Percentiles rank a stretch among this genome's conserved stretches.
Evolutionary conservation across 2,888 invertebrate genomes (phyloP).

Genomic region (Eucera pruinosa): DNA sequence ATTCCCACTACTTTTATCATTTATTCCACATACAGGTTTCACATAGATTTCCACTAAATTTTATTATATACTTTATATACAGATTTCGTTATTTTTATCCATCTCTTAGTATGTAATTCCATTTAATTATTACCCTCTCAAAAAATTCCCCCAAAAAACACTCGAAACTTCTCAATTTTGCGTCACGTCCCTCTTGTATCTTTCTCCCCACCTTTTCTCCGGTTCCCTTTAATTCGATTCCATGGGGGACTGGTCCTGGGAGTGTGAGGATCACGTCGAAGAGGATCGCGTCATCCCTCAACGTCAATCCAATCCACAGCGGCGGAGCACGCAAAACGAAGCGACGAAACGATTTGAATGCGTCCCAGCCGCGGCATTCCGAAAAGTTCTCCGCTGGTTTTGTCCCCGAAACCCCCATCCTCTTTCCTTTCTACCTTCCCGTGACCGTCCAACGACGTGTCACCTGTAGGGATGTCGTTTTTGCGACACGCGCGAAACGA

Average conservation of each 20-base stretch:
- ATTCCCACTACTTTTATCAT: no score
- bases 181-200: not conserved
- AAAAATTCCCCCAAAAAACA: no score
- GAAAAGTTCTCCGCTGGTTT: constrained; percentile 68
- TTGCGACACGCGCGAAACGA: constrained; percentile 60
- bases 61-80: no score
- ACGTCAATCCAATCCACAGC: constrained; percentile 83
- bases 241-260: constrained; percentile 53
- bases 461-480: constrained; percentile 55
- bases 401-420: constrained; percentile 44
- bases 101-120: no score
- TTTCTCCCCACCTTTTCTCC: not conserved
- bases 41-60: no score
- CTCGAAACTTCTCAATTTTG: not conserved
- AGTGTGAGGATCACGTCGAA: constrained; percentile 45
- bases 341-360: constrained; percentile 82
- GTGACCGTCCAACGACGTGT: constrained; percentile 44
- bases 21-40: no score
- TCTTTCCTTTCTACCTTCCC: not conserved
- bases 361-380: constrained; percentile 74
- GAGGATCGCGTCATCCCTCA: constrained; percentile 82
- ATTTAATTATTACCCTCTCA: no score
- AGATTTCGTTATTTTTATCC: no score
- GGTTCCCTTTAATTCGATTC: constrained; percentile 24
- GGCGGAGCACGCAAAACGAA: constrained; percentile 74